These are phyloP conservation scores for Pelodiscus sinensis DNA, from an alignment of 2,113 vertebrate species.

Conservation along the genomic window DNA sequence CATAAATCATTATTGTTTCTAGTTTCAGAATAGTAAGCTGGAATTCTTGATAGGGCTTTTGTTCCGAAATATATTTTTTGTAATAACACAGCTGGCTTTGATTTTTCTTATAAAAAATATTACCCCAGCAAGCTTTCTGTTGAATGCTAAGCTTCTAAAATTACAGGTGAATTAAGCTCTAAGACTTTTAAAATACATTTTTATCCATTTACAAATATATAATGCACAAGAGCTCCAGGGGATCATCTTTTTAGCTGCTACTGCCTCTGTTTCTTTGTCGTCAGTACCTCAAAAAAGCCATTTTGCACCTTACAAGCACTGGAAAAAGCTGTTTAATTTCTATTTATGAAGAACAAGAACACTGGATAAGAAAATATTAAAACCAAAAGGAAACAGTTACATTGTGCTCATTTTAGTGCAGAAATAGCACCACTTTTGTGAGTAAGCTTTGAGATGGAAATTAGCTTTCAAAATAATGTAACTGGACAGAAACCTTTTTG, in stretches of 20 bases:
- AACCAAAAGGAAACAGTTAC: neutral
- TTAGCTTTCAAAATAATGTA: neutral
- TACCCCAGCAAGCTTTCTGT: neutral
- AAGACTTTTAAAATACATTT: neutral
- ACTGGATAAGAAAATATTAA: neutral
- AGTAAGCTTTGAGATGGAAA: neutral
- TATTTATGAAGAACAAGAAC: neutral
- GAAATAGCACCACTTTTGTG: neutral
- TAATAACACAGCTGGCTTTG: neutral
- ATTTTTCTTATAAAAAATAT: neutral
- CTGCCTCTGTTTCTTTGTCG: neutral
- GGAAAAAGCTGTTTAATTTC: neutral
- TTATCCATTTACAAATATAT: neutral
- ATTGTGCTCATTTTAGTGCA: neutral
- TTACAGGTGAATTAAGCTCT: neutral
- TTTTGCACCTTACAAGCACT: neutral
- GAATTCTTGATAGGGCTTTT: neutral
- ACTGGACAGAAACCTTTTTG: neutral
- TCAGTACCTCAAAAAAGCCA: neutral
- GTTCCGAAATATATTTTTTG: neutral
- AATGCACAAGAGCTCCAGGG: neutral
- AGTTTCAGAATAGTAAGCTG: neutral
- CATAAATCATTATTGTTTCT: conserved; percentile 31
- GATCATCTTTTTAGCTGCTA: neutral
- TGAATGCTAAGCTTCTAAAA: neutral